These are phyloP conservation scores for Dryobates pubescens DNA, from an alignment of 2,797 vertebrate genomes.

Conservation along the genomic window DNA sequence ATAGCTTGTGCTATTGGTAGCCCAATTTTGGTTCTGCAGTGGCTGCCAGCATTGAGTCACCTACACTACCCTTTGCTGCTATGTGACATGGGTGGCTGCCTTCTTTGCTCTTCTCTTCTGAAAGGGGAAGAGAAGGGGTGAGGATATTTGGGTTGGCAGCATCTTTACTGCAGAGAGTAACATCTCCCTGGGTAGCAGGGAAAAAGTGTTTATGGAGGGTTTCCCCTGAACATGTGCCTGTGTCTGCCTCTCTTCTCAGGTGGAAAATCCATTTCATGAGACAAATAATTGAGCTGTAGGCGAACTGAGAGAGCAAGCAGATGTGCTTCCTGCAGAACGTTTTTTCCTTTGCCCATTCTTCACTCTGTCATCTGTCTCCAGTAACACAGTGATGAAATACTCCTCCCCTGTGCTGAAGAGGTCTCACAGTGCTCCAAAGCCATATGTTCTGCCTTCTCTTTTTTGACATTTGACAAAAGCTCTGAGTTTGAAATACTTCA, in stretches of 20 bases:
- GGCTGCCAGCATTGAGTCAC: not conserved
- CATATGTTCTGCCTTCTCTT: not conserved
- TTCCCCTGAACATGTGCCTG: conserved; percentile 30
- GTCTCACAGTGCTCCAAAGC: not conserved
- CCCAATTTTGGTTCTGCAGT: not conserved
- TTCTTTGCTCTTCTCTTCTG: not conserved
- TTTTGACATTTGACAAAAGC: not conserved
- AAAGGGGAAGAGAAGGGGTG: not conserved
- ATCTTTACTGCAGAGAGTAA: not conserved
- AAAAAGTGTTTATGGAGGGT: not conserved
- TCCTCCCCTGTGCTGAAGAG: not conserved
- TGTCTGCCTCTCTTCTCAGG: conserved; percentile 50
- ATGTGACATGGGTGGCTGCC: not conserved
- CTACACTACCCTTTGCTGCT: not conserved
- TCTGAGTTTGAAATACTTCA: not conserved
- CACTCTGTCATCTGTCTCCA: not conserved
- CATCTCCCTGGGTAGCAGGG: not conserved
- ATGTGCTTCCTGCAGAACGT: conserved; percentile 5
- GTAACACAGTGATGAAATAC: not conserved
- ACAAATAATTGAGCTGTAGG: conserved; percentile 60
- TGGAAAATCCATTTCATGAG: conserved; percentile 63
- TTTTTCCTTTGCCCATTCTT: conserved; percentile 11
- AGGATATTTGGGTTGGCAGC: not conserved
- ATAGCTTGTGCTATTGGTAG: not conserved
- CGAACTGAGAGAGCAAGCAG: conserved; percentile 28